Conservation (phyloP, 35 echinoderm and acorn worm species). For the Ptychodera flava region DNA sequence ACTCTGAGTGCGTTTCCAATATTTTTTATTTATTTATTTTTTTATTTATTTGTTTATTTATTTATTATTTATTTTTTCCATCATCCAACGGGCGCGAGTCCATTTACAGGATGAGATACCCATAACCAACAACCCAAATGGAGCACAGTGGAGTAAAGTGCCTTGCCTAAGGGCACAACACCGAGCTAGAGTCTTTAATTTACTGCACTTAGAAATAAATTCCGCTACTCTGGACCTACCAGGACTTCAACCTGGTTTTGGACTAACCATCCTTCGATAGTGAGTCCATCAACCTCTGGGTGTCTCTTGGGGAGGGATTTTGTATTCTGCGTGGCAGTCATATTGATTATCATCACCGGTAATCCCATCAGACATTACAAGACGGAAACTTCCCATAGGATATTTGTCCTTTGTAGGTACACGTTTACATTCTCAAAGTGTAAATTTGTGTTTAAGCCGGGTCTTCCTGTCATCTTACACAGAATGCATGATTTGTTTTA, state of each 20-base stretch:
- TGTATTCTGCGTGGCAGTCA: background rate
- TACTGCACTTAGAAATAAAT: too few species aligned
- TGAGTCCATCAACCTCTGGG: background rate
- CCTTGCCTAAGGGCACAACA: too few species aligned
- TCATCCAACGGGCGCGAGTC: too few species aligned
- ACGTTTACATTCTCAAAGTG: background rate
- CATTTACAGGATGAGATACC: too few species aligned
- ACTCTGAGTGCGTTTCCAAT: slow-evolving; percentile 2
- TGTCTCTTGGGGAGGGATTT: background rate
- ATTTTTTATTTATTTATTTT: too few species aligned
- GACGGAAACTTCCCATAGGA: background rate
- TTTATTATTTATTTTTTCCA: too few species aligned
- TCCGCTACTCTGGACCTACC: background rate
- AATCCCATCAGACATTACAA: background rate
- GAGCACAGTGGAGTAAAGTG: too few species aligned
- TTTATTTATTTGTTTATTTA: too few species aligned
- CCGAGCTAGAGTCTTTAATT: too few species aligned
- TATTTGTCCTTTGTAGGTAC: slow-evolving; percentile 2
- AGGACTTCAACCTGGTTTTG: background rate
- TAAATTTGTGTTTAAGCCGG: background rate
- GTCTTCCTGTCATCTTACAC: slow-evolving; percentile 6
- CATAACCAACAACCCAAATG: too few species aligned
- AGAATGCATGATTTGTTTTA: slow-evolving; percentile 1
- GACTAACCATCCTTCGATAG: too few species aligned
- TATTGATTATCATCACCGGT: background rate